phyloP scores from a whole-genome alignment of 2,888 invertebrate genomes.

The Encarsia formosa region DNA sequence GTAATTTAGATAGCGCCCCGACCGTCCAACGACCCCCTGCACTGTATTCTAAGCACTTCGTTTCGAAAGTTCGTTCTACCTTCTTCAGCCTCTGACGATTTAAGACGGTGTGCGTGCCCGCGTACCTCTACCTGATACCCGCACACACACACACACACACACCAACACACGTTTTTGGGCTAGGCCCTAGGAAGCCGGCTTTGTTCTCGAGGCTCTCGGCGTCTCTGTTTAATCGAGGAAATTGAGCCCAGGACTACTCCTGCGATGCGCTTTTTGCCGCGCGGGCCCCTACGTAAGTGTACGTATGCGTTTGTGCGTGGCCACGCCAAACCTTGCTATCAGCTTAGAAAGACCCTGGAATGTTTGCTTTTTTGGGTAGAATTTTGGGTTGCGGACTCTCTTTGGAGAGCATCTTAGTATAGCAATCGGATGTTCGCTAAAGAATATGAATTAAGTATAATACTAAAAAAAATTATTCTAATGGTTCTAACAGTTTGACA shows the following conservation, averaged over 20 bases:
- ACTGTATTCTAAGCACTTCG: too few relatives aligned
- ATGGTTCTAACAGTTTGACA: too few relatives aligned
- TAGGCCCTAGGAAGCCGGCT: not conserved
- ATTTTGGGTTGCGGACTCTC: too few relatives aligned
- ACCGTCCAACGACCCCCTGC: conserved; percentile 48
- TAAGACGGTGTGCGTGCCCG: not conserved
- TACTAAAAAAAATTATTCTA: too few relatives aligned
- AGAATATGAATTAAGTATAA: too few relatives aligned
- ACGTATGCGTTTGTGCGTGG: too few relatives aligned
- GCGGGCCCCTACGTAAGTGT: too few relatives aligned
- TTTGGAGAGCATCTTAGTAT: too few relatives aligned
- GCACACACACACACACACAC: not conserved
- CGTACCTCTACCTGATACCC: not conserved
- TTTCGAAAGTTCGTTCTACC: conserved; percentile 17
- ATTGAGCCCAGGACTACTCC: conserved; percentile 34
- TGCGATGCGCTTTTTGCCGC: conserved; percentile 26
- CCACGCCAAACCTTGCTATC: too few relatives aligned
- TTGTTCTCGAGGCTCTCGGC: conserved; percentile 9
- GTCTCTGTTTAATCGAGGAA: conserved; percentile 44
- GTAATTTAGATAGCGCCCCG: conserved; percentile 43
- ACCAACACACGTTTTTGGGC: conserved; percentile 21
- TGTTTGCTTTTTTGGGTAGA: too few relatives aligned
- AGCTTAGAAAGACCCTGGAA: too few relatives aligned
- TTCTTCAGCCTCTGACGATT: not conserved
- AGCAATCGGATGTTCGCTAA: too few relatives aligned